Evolutionary conservation across 1,140 invertebrate species (phyloP), one percentile per base, ranked within the genome.

Genomic region (Hesperophylax magnus): DNA sequence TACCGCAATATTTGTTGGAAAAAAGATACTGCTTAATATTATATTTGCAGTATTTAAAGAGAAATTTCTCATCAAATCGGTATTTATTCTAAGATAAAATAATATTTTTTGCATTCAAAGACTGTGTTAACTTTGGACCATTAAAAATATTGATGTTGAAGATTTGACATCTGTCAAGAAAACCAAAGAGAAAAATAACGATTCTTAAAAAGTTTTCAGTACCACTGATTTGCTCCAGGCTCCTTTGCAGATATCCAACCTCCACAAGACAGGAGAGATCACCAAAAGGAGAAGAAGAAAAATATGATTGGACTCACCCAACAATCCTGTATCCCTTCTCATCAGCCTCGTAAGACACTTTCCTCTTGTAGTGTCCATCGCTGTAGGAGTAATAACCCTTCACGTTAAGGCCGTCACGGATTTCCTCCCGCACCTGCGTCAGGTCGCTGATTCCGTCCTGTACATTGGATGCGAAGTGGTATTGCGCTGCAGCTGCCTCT

Each of bases 301-400:
- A 3, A 56, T 54, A 3, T 54, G n/a, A n/a, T 54, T 34, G 15
- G 27, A 18, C 88, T 89, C 86, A 91, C 91, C 85, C 85, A 34
- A 88, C 83, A 24, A 92, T 86, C 84, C 90, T 85, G 86, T 91
- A 92, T 77, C 91, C 91, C 80, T 90, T 89, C 84, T 91, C 89
- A 85, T 92, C 91, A 78, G 91, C 91, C 58, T 86, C 88, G 85
- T 92, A 92, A 47, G 89, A 85, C 2, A 91, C 87, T 6, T 89
- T 91, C 53, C 89, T 85, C 84, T 87, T 90, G 86, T 86, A 86
- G 84, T 87, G 90, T 15, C 91, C 91, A 84, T 92, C 91, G 76
- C 88, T 90, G 86, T 91, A 92, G n/a, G 89, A 88, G 84, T 92
- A 92, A 63, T 86, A 85, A 27, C 91, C 91, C 72, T 83, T 85